Percentiles rank a stretch among this genome's conserved stretches.
Conservation (phyloP, 2,888 invertebrate species). For the Drosophila stalkeri region DNA sequence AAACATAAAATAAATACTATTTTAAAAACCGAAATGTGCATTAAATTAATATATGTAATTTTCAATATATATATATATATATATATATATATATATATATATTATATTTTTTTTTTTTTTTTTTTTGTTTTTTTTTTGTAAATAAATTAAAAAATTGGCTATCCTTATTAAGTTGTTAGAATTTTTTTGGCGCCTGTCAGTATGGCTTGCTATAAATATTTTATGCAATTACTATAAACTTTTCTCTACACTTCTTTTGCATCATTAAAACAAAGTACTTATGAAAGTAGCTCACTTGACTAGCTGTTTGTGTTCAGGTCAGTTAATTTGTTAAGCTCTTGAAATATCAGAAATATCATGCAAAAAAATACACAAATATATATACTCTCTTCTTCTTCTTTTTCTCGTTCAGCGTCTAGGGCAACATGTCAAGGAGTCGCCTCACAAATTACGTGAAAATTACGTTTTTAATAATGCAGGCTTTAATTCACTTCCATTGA, state of each 20-base stretch:
- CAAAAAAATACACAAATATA: background rate
- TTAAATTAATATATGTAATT: too few relatives aligned
- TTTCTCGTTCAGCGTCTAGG: slow-evolving; percentile 11
- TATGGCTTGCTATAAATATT: background rate
- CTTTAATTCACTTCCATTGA: slow-evolving; percentile 20
- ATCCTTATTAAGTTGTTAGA: too few relatives aligned
- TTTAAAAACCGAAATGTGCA: too few relatives aligned
- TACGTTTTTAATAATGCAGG: slow-evolving; percentile 37
- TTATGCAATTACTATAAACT: background rate
- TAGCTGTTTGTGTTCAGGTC: slow-evolving; percentile 9
- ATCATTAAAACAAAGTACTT: background rate
- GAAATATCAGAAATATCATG: background rate
- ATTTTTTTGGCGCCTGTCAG: too few relatives aligned
- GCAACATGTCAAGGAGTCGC: background rate
- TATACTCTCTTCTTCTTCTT: background rate
- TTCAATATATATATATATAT: too few relatives aligned
- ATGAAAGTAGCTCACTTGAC: background rate
- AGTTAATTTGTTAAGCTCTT: slow-evolving; percentile 5
- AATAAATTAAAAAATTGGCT: too few relatives aligned
- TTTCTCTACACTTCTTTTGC: background rate
- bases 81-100: too few relatives aligned
- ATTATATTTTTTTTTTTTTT: too few relatives aligned
- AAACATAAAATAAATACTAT: too few relatives aligned
- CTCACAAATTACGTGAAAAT: slow-evolving; percentile 13
- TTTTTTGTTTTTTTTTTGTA: too few relatives aligned